A percentile compares a stretch with the other conserved stretches of the same genome.
Conservation (phyloP, 2,888 invertebrate species). For the Orgyia antiqua region DNA sequence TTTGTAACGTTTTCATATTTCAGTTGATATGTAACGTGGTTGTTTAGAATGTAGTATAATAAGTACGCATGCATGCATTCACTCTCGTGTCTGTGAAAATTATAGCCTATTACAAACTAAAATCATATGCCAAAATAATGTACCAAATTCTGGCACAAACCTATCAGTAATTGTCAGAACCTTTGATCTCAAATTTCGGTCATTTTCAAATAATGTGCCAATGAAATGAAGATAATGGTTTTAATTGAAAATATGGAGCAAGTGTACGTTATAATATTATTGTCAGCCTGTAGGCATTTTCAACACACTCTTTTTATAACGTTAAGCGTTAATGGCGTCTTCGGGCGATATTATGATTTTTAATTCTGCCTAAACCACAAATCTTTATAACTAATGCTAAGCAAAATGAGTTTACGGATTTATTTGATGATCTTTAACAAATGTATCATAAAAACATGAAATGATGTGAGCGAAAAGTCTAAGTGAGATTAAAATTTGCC, state of each 20-base stretch:
- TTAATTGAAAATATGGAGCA: constrained; percentile 12
- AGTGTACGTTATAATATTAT: constrained; percentile 7
- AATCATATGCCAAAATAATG: constrained; percentile 46
- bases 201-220: constrained; percentile 19
- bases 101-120: constrained; percentile 50
- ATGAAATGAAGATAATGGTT: constrained; percentile 16
- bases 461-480: too few species aligned
- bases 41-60: constrained; percentile 34
- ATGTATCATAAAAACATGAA: too few species aligned
- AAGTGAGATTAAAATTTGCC: too few species aligned
- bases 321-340: constrained; percentile 4
- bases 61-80: constrained; percentile 50
- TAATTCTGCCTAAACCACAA: background rate
- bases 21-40: constrained; percentile 5
- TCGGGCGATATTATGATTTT: constrained; percentile 1
- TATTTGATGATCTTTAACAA: too few species aligned
- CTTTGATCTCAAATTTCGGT: constrained; percentile 45
- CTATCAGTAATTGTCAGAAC: constrained; percentile 36
- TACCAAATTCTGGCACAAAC: constrained; percentile 35
- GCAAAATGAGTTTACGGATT: background rate
- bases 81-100: constrained; percentile 44
- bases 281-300: constrained; percentile 15
- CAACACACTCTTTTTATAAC: constrained; percentile 16
- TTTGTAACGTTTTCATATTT: too few species aligned
- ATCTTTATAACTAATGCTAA: background rate